Conservation (phyloP, 2,888 invertebrate species). For the Drosophila suboccidentalis region DNA sequence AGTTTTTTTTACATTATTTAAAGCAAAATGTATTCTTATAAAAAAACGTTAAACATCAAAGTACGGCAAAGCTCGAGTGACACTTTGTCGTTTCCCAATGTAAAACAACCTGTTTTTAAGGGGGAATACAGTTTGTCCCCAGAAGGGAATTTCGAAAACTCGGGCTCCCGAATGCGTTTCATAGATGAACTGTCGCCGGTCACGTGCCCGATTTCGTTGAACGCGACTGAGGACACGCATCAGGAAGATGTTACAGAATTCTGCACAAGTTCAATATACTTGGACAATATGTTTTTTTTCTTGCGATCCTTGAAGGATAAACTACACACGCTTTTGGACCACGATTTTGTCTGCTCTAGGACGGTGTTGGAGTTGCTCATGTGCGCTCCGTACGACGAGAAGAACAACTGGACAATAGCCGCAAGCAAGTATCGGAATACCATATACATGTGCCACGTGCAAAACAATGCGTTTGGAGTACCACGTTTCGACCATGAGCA, state of each 20-base stretch:
- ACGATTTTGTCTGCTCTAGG: constrained; percentile 57
- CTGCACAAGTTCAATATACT: background rate
- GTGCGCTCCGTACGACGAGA: constrained; percentile 55
- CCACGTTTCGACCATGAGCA: constrained; percentile 2
- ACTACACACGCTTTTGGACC: background rate
- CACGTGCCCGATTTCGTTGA: constrained; percentile 25
- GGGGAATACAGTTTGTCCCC: constrained; percentile 55
- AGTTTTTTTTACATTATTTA: background rate
- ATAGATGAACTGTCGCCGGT: background rate
- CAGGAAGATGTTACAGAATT: background rate
- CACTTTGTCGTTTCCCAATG: constrained; percentile 20
- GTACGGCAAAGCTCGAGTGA: constrained; percentile 4
- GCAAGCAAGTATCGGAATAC: constrained; percentile 55
- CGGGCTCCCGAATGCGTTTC: constrained; percentile 18
- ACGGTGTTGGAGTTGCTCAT: constrained; percentile 53
- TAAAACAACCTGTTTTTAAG: constrained; percentile 24
- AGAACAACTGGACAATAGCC: constrained; percentile 48
- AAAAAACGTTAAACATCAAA: constrained; percentile 27
- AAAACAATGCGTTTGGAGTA: background rate
- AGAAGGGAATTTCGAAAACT: constrained; percentile 39
- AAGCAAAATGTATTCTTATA: background rate
- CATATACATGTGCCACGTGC: constrained; percentile 47
- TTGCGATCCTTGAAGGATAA: constrained; percentile 1
- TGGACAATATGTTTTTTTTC: constrained; percentile 60
- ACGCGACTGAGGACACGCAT: too few species aligned